Evolutionary conservation across 2,888 invertebrate species (phyloP).

Genomic region (Napeogenes sylphis): DNA sequence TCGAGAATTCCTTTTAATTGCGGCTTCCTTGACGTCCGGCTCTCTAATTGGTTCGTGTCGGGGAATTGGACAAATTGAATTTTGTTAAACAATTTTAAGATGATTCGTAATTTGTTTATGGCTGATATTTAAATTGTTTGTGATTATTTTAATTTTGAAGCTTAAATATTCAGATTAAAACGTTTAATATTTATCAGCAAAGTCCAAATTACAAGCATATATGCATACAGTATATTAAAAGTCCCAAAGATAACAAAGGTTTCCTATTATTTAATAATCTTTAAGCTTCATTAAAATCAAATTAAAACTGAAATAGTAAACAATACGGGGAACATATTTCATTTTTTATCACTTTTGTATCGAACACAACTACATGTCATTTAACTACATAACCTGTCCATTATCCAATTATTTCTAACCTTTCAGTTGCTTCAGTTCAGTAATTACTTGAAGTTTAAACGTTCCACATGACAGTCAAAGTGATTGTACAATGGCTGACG

Average conservation of each 20-base stretch:
- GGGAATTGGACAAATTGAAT: slow-evolving; percentile 62
- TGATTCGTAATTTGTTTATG: slow-evolving; percentile 34
- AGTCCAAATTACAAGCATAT: no score
- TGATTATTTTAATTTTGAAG: slow-evolving; percentile 23
- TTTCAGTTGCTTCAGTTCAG: slow-evolving; percentile 56
- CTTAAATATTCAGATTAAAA: slow-evolving; percentile 18
- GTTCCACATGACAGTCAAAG: slow-evolving; percentile 72
- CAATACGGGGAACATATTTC: slow-evolving; percentile 10
- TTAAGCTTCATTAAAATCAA: neutral
- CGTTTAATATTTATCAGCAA: slow-evolving; percentile 11
- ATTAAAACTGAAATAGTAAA: no score
- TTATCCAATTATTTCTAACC: slow-evolving; percentile 78
- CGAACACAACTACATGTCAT: slow-evolving; percentile 57
- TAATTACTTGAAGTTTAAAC: slow-evolving; percentile 60
- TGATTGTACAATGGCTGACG: slow-evolving; percentile 65
- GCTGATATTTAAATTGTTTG: slow-evolving; percentile 23
- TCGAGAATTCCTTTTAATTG: slow-evolving; percentile 76
- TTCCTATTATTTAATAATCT: neutral
- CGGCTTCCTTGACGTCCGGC: slow-evolving; percentile 68
- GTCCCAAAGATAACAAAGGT: neutral
- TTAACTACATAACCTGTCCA: slow-evolving; percentile 63
- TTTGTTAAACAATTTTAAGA: slow-evolving; percentile 44
- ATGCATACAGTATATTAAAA: neutral
- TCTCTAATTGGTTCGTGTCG: slow-evolving; percentile 74
- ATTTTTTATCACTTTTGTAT: slow-evolving; percentile 39